phyloP scores from a whole-genome alignment of 2,113 vertebrate species.

The Mus pahari region DNA sequence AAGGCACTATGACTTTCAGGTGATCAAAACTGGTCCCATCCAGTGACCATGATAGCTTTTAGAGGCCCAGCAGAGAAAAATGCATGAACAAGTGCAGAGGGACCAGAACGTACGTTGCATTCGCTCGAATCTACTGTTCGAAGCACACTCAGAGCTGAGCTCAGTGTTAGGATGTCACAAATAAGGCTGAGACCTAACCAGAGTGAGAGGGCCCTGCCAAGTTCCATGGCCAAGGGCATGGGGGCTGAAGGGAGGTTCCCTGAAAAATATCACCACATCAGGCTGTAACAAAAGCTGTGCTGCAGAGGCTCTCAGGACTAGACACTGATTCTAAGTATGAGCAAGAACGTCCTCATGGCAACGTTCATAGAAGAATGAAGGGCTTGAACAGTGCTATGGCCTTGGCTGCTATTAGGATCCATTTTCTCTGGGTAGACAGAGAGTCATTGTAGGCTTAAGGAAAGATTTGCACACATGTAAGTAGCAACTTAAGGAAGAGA shows the following conservation, averaged over 20 bases:
- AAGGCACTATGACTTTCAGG: background rate
- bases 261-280: background rate
- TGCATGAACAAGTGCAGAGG: background rate
- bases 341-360: background rate
- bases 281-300: background rate
- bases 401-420: background rate
- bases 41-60: background rate
- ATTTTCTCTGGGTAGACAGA: background rate
- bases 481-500: background rate
- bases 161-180: background rate
- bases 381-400: background rate
- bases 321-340: background rate
- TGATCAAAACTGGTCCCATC: background rate
- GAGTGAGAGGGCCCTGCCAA: background rate
- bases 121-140: background rate
- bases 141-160: background rate
- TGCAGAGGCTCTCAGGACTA: background rate
- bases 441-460: background rate
- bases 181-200: background rate
- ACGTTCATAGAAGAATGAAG: background rate
- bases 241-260: background rate
- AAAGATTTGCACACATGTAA: background rate
- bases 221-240: background rate
- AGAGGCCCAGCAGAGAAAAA: background rate
- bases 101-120: background rate